These are phyloP conservation scores for Prionailurus bengalensis DNA, from an alignment of 2,113 vertebrate genomes.

Conservation along the genomic window DNA sequence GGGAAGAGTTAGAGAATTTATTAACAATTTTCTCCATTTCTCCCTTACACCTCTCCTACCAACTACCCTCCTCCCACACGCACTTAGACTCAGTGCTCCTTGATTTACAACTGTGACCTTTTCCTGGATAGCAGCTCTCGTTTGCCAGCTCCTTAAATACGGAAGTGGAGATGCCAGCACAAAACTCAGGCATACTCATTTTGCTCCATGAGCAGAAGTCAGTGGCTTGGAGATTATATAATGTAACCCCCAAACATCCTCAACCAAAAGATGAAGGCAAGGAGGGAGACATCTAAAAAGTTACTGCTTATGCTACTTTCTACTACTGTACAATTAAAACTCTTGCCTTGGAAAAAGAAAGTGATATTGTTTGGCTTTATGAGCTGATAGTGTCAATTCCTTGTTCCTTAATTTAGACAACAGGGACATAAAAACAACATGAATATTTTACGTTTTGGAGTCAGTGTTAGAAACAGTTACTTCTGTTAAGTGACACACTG, in stretches of 20 bases:
- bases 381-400: neutral
- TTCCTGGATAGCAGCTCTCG: neutral
- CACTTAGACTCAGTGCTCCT: neutral
- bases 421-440: neutral
- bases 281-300: neutral
- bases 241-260: neutral
- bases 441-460: constrained; percentile 38
- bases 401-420: constrained; percentile 38
- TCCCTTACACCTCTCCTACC: neutral
- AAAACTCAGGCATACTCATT: neutral
- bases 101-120: constrained; percentile 19
- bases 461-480: constrained; percentile 16
- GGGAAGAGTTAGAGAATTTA: neutral
- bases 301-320: neutral
- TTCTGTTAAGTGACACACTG: neutral
- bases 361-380: neutral
- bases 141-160: neutral
- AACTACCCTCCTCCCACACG: neutral
- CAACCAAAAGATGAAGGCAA: neutral
- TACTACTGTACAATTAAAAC: neutral
- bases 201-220: neutral
- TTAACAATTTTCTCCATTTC: neutral
- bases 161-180: neutral
- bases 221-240: neutral
- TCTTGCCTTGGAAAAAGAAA: neutral